A percentile compares a stretch with the other conserved stretches of the same genome.
Evolutionary conservation across 2,888 invertebrate species (phyloP).

Genomic region (Agriopis marginaria): DNA sequence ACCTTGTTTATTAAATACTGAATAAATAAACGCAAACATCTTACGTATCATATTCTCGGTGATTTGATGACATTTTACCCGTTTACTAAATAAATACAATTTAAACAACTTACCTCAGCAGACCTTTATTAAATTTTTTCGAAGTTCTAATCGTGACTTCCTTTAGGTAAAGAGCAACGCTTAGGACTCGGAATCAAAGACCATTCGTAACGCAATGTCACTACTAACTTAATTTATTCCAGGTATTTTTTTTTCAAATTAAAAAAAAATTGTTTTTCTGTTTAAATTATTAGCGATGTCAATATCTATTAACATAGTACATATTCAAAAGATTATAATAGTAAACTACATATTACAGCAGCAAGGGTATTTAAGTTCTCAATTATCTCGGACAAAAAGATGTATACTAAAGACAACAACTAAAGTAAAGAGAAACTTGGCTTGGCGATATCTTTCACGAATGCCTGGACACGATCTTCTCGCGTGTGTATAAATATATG

Average conservation of each 20-base stretch:
- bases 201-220: no score
- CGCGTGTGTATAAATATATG: constrained; percentile 85
- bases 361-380: constrained; percentile 29
- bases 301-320: not conserved
- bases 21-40: no score
- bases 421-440: constrained; percentile 74
- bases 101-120: no score
- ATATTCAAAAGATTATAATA: constrained; percentile 30
- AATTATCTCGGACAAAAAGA: constrained; percentile 39
- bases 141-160: no score
- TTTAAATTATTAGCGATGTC: not conserved
- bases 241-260: not conserved
- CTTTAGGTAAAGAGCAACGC: no score
- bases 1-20: no score
- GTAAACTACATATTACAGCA: constrained; percentile 26
- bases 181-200: no score
- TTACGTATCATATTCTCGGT: no score
- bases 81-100: no score
- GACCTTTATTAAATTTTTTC: no score
- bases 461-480: constrained; percentile 75
- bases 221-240: no score
- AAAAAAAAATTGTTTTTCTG: not conserved
- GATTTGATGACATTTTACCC: no score
- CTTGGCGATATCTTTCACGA: constrained; percentile 80
- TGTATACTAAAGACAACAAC: constrained; percentile 46